A percentile compares a stretch with the other conserved stretches of the same genome.
Evolutionary conservation across 2,888 invertebrate genomes (phyloP).

Genomic region (Eurytoma adleriae): DNA sequence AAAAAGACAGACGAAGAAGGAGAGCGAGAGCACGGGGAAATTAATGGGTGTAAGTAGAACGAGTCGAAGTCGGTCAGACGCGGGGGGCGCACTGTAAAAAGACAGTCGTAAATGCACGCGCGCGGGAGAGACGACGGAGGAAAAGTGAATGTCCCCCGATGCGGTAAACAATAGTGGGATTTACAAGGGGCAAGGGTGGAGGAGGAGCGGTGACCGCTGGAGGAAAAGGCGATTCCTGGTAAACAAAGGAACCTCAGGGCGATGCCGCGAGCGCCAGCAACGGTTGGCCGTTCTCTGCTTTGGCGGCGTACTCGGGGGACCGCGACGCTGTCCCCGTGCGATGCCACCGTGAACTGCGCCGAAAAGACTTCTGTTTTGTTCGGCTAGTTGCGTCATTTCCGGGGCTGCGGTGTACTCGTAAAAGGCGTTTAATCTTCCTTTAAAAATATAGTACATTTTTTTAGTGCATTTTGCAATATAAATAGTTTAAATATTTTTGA

Average conservation of each 20-base stretch:
- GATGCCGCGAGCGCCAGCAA: neutral
- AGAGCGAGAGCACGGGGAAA: neutral
- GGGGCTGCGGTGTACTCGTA: too few species aligned
- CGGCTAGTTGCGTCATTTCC: too few species aligned
- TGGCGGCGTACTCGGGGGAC: constrained; percentile 7
- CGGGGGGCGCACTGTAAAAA: neutral
- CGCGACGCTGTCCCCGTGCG: too few species aligned
- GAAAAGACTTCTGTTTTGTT: neutral
- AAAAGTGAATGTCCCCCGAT: neutral
- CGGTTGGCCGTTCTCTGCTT: constrained; percentile 2
- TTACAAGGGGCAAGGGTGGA: neutral
- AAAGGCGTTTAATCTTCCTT: neutral
- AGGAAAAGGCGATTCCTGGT: neutral
- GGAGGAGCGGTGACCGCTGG: neutral
- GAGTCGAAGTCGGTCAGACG: neutral
- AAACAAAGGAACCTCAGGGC: constrained; percentile 18
- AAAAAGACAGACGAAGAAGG: constrained; percentile 1
- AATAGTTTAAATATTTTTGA: too few species aligned
- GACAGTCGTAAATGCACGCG: neutral
- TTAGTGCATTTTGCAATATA: too few species aligned
- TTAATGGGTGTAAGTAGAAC: constrained; percentile 23
- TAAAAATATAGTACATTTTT: too few species aligned
- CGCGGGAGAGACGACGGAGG: neutral
- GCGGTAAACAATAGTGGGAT: neutral
- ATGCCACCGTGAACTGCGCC: neutral